Evolutionary conservation across 2,888 invertebrate genomes (phyloP), one percentile per base, ranked within the genome.

Genomic region (Rotaria magnacalcarata): DNA sequence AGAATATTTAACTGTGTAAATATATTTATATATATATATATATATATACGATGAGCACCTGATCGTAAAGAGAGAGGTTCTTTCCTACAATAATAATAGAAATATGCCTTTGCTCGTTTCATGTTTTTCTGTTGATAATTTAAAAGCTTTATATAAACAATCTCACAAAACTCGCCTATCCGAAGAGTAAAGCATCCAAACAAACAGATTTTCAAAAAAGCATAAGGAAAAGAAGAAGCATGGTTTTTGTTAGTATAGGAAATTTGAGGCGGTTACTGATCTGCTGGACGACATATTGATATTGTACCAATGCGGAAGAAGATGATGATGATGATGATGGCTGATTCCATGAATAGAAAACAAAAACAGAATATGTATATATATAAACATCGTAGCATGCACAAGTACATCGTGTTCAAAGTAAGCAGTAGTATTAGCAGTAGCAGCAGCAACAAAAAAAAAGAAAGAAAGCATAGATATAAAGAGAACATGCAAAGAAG

Each of bases 301-400:
- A 67, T 19, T 67, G 34, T 34, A 67, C 67, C 67, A 67, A 34
- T 34, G 67, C 34, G 67, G 67, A 67, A 67, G 67, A 67, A 67
- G 67, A 67, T 67, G 34, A 67, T 67, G 58, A 56, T 60, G 58
- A 56, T 60, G 67, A 67, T 67, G 67, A 67, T 67, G 67, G 67
- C 34, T 67, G 27, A 41, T 34, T 67, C 67, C 67, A 67, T 67
- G 67, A 67, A 67, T 67, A 67, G 67, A 67, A 67, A 67, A 67
- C 67, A 67, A 67, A 67, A 67, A 67, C 34, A 67, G 67, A 67
- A 67, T 67, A 67, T 67, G 67, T 67, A 67, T 67, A 67, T 67
- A 67, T 67, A 67, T 67, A 34, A 67, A 67, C 67, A 67, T 67
- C 67, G 16, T 34, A 67, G 67, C 67, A 67, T 67, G 67, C 67